These are phyloP conservation scores for Montifringilla adamsi DNA, from an alignment of 2,113 vertebrate species.

Conservation along the genomic window DNA sequence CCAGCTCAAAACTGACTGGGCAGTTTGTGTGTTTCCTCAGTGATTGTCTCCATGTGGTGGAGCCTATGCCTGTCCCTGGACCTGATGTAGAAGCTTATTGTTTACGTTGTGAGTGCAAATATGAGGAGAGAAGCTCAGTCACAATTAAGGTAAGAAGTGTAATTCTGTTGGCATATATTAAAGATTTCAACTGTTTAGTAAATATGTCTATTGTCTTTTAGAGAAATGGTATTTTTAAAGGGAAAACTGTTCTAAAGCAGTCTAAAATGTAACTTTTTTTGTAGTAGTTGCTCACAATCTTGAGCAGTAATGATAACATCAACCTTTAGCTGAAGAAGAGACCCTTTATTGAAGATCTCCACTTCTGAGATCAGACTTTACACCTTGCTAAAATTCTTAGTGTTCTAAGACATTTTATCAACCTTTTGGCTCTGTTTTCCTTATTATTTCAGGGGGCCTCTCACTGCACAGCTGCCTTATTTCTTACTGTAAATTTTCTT, in stretches of 20 bases:
- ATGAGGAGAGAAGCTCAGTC: slow-evolving; percentile 95
- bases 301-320: neutral
- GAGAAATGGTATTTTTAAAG: neutral
- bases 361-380: neutral
- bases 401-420: neutral
- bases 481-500: neutral
- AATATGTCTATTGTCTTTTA: neutral
- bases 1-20: neutral
- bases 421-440: neutral
- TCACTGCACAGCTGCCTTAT: neutral
- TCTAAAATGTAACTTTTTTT: neutral
- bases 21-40: slow-evolving; percentile 43
- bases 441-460: neutral
- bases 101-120: slow-evolving; percentile 97
- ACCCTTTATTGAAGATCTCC: neutral
- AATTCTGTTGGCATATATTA: neutral
- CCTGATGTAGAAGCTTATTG: slow-evolving; percentile 97
- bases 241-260: neutral
- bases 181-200: neutral
- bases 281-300: neutral
- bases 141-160: slow-evolving; percentile 87
- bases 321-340: neutral
- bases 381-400: neutral
- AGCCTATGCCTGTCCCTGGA: slow-evolving; percentile 93
- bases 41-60: slow-evolving; percentile 95